Evolutionary conservation across 2,797 vertebrate species (phyloP), one percentile per base, ranked within the genome.

Genomic region (Sylvia borin): DNA sequence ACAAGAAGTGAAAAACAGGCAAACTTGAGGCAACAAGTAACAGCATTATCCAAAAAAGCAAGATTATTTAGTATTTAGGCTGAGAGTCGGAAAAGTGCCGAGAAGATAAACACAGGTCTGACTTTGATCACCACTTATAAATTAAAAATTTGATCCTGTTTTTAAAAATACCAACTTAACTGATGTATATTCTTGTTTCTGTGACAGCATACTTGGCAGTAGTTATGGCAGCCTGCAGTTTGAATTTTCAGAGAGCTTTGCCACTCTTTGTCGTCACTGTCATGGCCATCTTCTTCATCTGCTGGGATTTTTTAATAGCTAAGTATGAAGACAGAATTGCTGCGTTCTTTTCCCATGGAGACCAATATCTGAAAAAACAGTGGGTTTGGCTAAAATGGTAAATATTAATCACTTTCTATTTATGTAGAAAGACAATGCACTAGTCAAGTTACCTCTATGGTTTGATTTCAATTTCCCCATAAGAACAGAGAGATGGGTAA

Each of bases 351-450:
- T 90, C 93, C 78, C 97, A 97, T 32, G 92, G 95, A 87, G 94
- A 95, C 94, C 94, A 19, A 7, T 77, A 97, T 29, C 72, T 98
- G 45, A 83, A 93, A 83, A 96, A 88, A 45, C 97, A 98, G 14
- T 98, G 97, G 97, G 96, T 97, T 94, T 98, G 98, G 98, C 89
- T 99, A 50, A 98, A 97, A 98, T 98, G 98, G 99, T 99, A 97
- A 98, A 54, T 97, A 85, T 31, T 18, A 32, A 57, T 68, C 24
- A 32, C 38, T 93, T 87, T 19, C 7, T 85, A 26, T 75, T 72
- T 76, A 38, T 70, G 17, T 54, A 67, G 48, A 82, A 81, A 8
- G 8, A 38, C 16, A 73, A 79, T 64, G 9, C 5, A n/a, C 19
- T 76, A 64, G 5, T 42, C 21, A n/a, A 17, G 31, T 86, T 76